phyloP scores from a whole-genome alignment of 2,797 vertebrate genomes.

The Gastrophryne carolinensis region DNA sequence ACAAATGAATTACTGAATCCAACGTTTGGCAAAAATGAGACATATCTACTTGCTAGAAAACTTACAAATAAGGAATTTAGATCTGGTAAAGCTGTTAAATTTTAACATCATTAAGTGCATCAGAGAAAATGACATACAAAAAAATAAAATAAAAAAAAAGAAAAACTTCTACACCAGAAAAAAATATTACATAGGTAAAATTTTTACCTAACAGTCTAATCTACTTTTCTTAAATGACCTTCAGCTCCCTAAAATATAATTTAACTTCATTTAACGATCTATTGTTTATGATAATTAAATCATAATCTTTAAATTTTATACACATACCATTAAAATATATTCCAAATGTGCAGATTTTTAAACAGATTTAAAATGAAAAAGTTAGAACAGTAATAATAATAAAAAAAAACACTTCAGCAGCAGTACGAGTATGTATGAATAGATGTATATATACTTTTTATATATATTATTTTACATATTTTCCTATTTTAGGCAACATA shows the following conservation, averaged over 20 bases:
- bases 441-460: constrained; percentile 56
- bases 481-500: constrained; percentile 63
- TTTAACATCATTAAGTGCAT: constrained; percentile 42
- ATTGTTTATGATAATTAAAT: constrained; percentile 46
- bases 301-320: constrained; percentile 58
- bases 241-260: constrained; percentile 37
- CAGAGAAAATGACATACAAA: constrained; percentile 51
- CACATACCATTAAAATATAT: constrained; percentile 54
- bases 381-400: not conserved
- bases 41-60: constrained; percentile 59
- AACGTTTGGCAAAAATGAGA: constrained; percentile 67
- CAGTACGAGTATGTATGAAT: constrained; percentile 41
- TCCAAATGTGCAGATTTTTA: constrained; percentile 37
- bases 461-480: constrained; percentile 53
- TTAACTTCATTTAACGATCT: constrained; percentile 30
- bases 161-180: constrained; percentile 52
- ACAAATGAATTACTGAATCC: constrained; percentile 59
- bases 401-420: constrained; percentile 31
- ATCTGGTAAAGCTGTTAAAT: not conserved
- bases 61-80: constrained; percentile 39
- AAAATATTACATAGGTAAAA: constrained; percentile 61
- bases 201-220: constrained; percentile 56
- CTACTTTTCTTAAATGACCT: constrained; percentile 41
- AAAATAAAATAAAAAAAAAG: not conserved
- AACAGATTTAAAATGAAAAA: constrained; percentile 10